Evolutionary conservation across 2,888 invertebrate species (phyloP).

Genomic region (Xestia xanthographa): DNA sequence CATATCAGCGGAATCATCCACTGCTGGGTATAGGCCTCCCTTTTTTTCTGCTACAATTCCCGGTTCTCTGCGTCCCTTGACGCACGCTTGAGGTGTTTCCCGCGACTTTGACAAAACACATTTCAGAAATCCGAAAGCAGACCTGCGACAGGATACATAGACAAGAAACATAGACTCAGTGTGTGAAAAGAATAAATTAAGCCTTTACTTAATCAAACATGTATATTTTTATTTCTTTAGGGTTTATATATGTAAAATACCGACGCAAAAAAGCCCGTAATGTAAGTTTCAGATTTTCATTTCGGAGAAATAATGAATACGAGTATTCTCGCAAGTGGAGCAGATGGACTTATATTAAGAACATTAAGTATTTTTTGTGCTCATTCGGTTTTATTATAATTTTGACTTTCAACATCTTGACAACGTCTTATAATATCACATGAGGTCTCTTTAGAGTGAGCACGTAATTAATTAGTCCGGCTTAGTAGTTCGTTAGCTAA

Average conservation of each 20-base stretch:
- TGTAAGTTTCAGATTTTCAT: background rate
- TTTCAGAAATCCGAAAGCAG: no score
- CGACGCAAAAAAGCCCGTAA: background rate
- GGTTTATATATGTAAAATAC: background rate
- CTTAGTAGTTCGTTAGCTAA: conserved; percentile 49
- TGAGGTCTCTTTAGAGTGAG: conserved; percentile 7
- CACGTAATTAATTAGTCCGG: conserved; percentile 33
- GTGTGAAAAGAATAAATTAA: no score
- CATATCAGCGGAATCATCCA: no score
- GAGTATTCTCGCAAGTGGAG: background rate
- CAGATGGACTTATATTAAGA: conserved; percentile 16
- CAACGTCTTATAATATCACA: conserved; percentile 15
- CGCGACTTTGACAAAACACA: no score
- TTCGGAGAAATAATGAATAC: conserved; percentile 18
- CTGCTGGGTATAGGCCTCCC: no score
- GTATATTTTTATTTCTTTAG: background rate
- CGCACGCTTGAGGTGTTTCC: no score
- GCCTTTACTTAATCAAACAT: no score
- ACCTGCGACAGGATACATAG: no score
- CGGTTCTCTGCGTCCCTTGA: no score
- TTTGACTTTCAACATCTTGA: background rate
- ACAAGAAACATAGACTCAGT: no score
- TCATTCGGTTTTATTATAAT: conserved; percentile 1
- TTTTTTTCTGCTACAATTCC: no score
- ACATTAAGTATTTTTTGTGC: background rate